Evolutionary conservation across 2,113 vertebrate species (phyloP).

Genomic region (Oceanites oceanicus): DNA sequence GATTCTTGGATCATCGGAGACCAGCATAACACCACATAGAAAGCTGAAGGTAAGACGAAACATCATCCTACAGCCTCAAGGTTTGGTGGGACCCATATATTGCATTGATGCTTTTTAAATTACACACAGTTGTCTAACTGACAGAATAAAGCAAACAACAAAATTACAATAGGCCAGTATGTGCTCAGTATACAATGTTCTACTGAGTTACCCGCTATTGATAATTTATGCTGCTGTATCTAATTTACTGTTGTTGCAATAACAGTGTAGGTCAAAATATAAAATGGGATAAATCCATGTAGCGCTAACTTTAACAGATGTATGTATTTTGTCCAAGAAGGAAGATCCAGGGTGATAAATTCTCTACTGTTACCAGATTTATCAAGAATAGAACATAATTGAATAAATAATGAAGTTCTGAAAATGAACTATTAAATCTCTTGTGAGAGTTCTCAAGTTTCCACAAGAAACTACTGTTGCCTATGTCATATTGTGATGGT

Average conservation of each 20-base stretch:
- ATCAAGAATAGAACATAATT: background rate
- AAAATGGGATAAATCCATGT: background rate
- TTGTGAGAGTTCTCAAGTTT: background rate
- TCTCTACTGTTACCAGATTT: background rate
- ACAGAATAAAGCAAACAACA: background rate
- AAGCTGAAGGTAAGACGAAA: conserved; percentile 52
- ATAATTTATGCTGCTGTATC: background rate
- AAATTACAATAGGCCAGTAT: background rate
- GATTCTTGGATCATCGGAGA: background rate
- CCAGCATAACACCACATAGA: background rate
- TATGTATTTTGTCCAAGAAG: background rate
- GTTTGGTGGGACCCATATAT: background rate
- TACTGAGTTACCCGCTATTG: background rate
- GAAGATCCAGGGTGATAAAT: background rate
- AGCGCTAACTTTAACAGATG: background rate
- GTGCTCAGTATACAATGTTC: background rate
- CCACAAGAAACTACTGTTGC: background rate
- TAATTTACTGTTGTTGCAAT: background rate
- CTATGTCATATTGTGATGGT: background rate
- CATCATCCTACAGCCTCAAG: background rate
- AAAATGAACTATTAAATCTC: background rate
- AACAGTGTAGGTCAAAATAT: background rate
- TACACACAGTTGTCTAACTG: background rate
- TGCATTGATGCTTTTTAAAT: background rate
- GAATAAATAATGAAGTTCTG: background rate